These are phyloP conservation scores for Danio jaintianensis DNA, from an alignment of 2,797 vertebrate species.

Conservation along the genomic window DNA sequence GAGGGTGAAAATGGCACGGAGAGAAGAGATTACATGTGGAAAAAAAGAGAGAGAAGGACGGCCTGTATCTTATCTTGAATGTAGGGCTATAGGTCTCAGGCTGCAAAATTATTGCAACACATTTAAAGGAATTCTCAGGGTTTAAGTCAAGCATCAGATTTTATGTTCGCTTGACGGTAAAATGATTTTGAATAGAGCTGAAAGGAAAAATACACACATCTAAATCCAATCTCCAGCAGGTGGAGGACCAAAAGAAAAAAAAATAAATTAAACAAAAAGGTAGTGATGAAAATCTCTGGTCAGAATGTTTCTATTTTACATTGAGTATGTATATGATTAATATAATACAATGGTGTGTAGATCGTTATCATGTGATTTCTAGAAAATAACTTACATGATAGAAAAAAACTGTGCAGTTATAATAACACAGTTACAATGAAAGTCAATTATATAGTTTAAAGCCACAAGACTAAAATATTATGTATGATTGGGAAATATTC, in stretches of 20 bases:
- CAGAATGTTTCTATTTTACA: no score
- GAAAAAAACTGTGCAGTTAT: not conserved
- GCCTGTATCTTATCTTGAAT: conserved; percentile 21
- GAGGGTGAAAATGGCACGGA: conserved; percentile 39
- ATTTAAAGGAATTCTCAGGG: not conserved
- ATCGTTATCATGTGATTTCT: no score
- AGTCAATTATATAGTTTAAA: not conserved
- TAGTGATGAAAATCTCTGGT: no score
- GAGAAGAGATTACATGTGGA: conserved; percentile 18
- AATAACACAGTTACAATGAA: not conserved
- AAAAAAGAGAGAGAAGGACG: conserved; percentile 11
- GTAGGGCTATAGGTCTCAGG: conserved; percentile 6
- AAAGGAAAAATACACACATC: no score
- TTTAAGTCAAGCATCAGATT: not conserved
- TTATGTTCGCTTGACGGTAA: no score
- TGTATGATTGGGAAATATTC: not conserved
- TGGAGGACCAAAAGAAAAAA: no score
- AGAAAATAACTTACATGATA: no score
- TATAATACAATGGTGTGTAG: no score
- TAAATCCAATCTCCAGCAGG: no score
- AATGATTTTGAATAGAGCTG: not conserved
- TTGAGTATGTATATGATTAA: no score
- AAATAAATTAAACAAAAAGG: no score
- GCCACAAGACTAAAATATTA: not conserved
- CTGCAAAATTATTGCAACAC: not conserved